These are phyloP conservation scores for Phalacrocorax carbo DNA, from an alignment of 2,113 vertebrate species.

Conservation along the genomic window DNA sequence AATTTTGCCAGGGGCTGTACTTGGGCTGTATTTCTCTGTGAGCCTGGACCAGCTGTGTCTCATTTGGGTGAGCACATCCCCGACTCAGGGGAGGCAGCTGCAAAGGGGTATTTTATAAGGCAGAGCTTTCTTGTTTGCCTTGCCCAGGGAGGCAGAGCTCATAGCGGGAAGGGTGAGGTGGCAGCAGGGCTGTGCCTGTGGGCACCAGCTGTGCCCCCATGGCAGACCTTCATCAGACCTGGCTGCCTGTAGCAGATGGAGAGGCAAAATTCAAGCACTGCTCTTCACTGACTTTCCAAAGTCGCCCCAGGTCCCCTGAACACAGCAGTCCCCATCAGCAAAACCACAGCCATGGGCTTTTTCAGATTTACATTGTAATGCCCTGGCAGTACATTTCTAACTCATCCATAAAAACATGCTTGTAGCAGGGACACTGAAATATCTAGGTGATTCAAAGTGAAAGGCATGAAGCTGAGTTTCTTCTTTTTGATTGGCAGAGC, in stretches of 20 bases:
- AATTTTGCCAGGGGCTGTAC: neutral
- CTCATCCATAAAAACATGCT: rapidly evolving
- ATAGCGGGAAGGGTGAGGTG: neutral
- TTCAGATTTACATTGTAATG: neutral
- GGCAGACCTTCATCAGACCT: neutral
- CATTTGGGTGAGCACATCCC: neutral
- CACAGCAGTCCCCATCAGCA: neutral
- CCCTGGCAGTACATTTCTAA: neutral
- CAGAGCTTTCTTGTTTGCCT: neutral
- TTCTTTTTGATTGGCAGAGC: neutral
- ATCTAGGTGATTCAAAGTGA: neutral
- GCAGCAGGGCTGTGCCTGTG: neutral
- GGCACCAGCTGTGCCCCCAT: rapidly evolving
- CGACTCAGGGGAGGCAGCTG: neutral
- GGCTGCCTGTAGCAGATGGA: neutral
- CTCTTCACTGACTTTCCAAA: conserved; percentile 8
- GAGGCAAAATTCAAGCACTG: neutral
- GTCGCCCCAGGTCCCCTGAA: neutral
- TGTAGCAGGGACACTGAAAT: neutral
- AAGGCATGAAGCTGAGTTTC: neutral
- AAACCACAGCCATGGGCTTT: neutral
- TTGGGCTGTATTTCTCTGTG: neutral
- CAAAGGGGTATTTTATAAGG: neutral
- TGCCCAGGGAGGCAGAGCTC: neutral
- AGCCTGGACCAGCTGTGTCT: neutral